Conservation (phyloP, 2,113 vertebrate genomes). For the Pelobates fuscus region DNA sequence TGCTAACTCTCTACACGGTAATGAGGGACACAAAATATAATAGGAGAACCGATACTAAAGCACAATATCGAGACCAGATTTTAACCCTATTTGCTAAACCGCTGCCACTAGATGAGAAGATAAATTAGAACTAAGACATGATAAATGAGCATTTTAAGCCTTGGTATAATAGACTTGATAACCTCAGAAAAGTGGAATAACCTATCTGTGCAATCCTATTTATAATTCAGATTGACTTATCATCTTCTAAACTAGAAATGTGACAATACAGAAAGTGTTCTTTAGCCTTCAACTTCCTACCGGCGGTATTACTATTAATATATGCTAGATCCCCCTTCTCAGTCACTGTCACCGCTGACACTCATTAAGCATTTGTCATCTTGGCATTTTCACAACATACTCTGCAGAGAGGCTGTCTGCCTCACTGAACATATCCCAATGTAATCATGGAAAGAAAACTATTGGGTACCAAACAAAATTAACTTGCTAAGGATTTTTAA, state of each 20-base stretch:
- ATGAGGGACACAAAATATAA: background rate
- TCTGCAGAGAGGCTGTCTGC: conserved; percentile 59
- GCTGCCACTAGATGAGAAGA: conserved; percentile 44
- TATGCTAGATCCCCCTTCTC: conserved; percentile 54
- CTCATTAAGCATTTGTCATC: conserved; percentile 69
- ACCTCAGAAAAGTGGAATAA: conserved; percentile 45
- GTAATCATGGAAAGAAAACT: conserved; percentile 36
- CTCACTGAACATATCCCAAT: conserved; percentile 57
- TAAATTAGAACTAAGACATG: conserved; percentile 43
- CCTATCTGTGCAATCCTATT: conserved; percentile 16
- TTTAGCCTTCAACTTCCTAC: conserved; percentile 58
- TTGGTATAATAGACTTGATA: conserved; percentile 30
- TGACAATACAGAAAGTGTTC: conserved; percentile 66
- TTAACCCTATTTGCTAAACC: conserved; percentile 44
- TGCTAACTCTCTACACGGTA: background rate
- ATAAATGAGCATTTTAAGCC: conserved; percentile 46
- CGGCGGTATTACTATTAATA: conserved; percentile 61
- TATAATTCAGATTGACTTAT: conserved; percentile 59
- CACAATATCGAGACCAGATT: conserved; percentile 35
- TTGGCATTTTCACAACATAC: conserved; percentile 65
- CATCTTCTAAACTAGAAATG: conserved; percentile 51
- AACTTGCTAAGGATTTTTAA: background rate
- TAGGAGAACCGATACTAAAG: conserved; percentile 32
- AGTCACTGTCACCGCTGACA: conserved; percentile 66
- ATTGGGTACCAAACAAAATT: conserved; percentile 13